Evolutionary conservation across 2,797 vertebrate genomes (phyloP).

Genomic region (Parauchenoglanis ngamensis): DNA sequence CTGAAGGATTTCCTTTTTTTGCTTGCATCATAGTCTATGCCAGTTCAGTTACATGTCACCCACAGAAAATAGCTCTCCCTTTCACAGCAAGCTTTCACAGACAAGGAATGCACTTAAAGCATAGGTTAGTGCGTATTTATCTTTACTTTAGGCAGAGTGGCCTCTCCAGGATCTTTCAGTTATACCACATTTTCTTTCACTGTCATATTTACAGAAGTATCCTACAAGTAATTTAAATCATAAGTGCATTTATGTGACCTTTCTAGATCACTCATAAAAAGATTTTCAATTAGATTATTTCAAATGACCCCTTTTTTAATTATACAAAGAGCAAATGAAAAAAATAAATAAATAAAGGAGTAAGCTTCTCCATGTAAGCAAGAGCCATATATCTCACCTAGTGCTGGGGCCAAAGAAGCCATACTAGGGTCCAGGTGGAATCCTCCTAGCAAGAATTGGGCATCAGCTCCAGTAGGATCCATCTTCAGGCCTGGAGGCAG

Average conservation of each 20-base stretch:
- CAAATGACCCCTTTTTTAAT: neutral
- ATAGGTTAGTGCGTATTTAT: neutral
- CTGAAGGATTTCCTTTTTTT: constrained; percentile 25
- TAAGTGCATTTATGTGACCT: neutral
- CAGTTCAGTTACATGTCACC: constrained; percentile 18
- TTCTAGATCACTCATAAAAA: too few species aligned
- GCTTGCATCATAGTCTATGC: constrained; percentile 33
- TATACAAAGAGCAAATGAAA: constrained; percentile 4
- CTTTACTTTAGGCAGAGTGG: constrained; percentile 24
- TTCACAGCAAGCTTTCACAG: constrained; percentile 27
- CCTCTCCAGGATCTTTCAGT: neutral
- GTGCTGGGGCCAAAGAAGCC: constrained; percentile 86
- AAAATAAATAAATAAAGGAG: constrained; percentile 21
- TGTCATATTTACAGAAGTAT: neutral
- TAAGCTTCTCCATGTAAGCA: neutral
- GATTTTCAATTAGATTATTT: neutral
- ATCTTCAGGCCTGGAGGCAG: constrained; percentile 91
- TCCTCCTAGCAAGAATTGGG: constrained; percentile 92
- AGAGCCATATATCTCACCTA: constrained; percentile 80
- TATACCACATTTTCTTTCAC: neutral
- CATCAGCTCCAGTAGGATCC: constrained; percentile 85
- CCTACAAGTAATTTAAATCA: neutral
- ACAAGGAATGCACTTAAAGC: neutral
- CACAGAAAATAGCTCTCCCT: constrained; percentile 7
- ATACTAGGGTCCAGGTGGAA: constrained; percentile 92